phyloP scores from a whole-genome alignment of 2,797 vertebrate species.

The Coregonus sp. region DNA sequence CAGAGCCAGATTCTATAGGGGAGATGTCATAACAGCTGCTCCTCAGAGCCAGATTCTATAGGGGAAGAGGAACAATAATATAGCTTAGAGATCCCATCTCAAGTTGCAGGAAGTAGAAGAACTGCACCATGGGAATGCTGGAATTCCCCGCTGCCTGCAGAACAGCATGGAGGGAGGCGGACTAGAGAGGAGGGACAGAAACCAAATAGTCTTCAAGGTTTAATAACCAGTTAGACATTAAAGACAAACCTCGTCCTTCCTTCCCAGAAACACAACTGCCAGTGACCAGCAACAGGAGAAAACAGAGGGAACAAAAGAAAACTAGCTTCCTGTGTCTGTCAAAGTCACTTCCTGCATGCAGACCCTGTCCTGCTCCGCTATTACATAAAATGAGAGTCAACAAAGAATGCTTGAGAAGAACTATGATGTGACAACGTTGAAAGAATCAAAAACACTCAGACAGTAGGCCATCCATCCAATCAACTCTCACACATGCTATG shows the following conservation, averaged over 20 bases:
- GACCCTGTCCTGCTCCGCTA: constrained; percentile 69
- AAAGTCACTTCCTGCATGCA: constrained; percentile 76
- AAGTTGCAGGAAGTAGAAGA: constrained; percentile 73
- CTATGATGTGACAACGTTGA: constrained; percentile 53
- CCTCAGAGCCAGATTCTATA: constrained; percentile 78
- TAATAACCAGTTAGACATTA: constrained; percentile 75
- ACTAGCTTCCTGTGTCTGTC: constrained; percentile 63
- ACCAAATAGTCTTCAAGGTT: constrained; percentile 56
- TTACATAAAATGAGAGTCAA: constrained; percentile 65
- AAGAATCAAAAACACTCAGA: constrained; percentile 47
- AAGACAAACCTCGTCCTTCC: constrained; percentile 54
- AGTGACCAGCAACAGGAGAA: constrained; percentile 80
- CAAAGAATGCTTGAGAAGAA: constrained; percentile 32
- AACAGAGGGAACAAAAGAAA: constrained; percentile 49
- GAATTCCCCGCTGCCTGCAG: constrained; percentile 67
- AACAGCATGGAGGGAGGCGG: constrained; percentile 51
- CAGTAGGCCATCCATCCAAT: constrained; percentile 77
- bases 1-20: constrained; percentile 62
- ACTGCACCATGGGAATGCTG: constrained; percentile 75
- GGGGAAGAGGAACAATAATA: constrained; percentile 77
- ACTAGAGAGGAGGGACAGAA: constrained; percentile 35
- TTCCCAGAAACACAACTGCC: constrained; percentile 66
- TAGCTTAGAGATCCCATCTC: constrained; percentile 78
- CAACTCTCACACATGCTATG: constrained; percentile 46
- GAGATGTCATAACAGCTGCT: constrained; percentile 76